phyloP scores from a whole-genome alignment of 2,113 vertebrate species.

The human (Homo sapiens) region DNA sequence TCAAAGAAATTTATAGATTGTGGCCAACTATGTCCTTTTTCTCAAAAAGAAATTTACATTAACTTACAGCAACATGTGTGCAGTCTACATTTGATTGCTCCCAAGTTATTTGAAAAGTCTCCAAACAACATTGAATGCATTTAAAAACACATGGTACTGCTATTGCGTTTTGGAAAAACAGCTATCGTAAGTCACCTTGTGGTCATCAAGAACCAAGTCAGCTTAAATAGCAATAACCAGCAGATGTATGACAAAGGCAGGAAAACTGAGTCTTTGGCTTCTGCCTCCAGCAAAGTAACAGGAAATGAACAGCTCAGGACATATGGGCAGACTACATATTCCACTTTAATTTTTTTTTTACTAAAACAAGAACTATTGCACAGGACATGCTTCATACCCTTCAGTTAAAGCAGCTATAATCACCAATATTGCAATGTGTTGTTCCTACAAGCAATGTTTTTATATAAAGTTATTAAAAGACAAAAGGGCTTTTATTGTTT shows the following conservation, averaged over 20 bases:
- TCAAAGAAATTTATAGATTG: constrained; percentile 56
- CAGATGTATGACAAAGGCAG: constrained; percentile 80
- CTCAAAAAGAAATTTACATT: constrained; percentile 52
- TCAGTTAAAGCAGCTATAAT: constrained; percentile 60
- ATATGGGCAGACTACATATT: constrained; percentile 79
- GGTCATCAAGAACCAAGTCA: constrained; percentile 71
- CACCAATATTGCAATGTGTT: constrained; percentile 39
- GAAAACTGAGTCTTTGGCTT: constrained; percentile 77
- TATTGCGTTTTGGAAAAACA: constrained; percentile 72
- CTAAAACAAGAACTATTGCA: constrained; percentile 65
- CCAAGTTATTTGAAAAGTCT: constrained; percentile 59
- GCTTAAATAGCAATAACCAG: constrained; percentile 72
- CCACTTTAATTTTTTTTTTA: constrained; percentile 72
- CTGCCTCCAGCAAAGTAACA: constrained; percentile 79
- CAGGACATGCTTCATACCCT: constrained; percentile 54
- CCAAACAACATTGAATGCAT: constrained; percentile 62
- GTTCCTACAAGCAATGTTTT: constrained; percentile 63
- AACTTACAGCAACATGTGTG: constrained; percentile 25
- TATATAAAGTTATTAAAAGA: constrained; percentile 37
- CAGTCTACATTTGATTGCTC: constrained; percentile 62
- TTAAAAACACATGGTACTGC: constrained; percentile 78
- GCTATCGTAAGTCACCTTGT: constrained; percentile 65
- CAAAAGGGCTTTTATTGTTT: constrained; percentile 52
- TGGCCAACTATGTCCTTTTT: constrained; percentile 4
- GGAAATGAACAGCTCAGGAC: constrained; percentile 82